Conservation (phyloP, 2,797 vertebrate species). For the Myotis planiceps region DNA sequence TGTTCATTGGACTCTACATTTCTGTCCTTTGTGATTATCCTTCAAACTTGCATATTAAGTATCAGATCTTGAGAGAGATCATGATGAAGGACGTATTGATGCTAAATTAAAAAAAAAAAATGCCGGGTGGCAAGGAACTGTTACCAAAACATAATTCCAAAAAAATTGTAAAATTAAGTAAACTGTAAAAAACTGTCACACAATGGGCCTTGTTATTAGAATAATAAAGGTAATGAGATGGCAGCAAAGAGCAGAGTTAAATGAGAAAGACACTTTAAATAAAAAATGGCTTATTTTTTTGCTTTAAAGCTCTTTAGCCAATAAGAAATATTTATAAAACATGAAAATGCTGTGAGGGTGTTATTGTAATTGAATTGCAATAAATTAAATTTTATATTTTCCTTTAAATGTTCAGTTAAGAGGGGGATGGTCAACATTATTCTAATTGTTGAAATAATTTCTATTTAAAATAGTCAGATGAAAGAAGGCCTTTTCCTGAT, state of each 20-base stretch:
- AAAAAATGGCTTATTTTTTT: conserved; percentile 46
- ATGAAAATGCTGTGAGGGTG: conserved; percentile 7
- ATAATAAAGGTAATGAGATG: conserved; percentile 33
- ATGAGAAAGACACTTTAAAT: neutral
- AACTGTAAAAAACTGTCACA: conserved; percentile 33
- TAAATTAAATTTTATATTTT: conserved; percentile 39
- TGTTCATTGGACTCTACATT: neutral
- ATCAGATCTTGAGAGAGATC: neutral
- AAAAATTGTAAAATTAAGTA: neutral
- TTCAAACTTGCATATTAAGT: neutral
- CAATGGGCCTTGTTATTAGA: neutral
- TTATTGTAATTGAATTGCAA: neutral
- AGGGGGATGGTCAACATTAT: conserved; percentile 32
- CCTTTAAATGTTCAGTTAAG: neutral
- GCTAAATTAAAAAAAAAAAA: neutral
- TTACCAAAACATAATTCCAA: conserved; percentile 18
- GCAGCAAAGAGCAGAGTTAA: neutral
- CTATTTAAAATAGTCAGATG: conserved; percentile 41
- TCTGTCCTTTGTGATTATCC: neutral
- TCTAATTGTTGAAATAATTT: conserved; percentile 50
- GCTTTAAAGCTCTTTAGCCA: conserved; percentile 18
- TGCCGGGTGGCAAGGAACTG: neutral
- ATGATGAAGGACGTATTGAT: neutral
- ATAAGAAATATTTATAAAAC: conserved; percentile 18
- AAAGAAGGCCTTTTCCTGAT: conserved; percentile 21